A percentile compares a stretch with the other conserved stretches of the same genome.
These are phyloP conservation scores for Crioceris asparagi DNA, from an alignment of 2,888 invertebrate genomes.

Conservation along the genomic window DNA sequence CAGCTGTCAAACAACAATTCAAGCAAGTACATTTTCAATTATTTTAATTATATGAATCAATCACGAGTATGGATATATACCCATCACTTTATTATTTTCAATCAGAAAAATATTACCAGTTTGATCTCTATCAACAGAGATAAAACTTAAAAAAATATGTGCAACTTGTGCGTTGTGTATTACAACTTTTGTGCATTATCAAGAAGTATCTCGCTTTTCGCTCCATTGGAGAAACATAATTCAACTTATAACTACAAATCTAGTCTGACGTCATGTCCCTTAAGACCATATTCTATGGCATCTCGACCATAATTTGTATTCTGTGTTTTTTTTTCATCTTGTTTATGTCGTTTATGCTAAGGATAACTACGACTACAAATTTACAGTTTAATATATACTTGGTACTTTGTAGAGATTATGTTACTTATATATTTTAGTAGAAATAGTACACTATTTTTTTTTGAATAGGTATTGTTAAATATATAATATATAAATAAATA, in stretches of 20 bases:
- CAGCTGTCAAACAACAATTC: too few species aligned
- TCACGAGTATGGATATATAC: too few species aligned
- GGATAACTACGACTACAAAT: constrained; percentile 31
- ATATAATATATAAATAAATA: constrained; percentile 32
- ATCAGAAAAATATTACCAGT: too few species aligned
- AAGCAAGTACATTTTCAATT: too few species aligned
- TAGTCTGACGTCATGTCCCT: constrained; percentile 8
- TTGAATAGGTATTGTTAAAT: constrained; percentile 33
- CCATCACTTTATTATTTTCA: too few species aligned
- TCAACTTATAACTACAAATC: constrained; percentile 6
- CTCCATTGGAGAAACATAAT: constrained; percentile 8
- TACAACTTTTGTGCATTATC: too few species aligned
- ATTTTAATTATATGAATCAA: too few species aligned
- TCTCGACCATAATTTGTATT: constrained; percentile 25
- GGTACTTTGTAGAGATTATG: constrained; percentile 53
- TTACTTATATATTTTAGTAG: constrained; percentile 37
- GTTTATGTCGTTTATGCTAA: constrained; percentile 24
- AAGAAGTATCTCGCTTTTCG: too few species aligned
- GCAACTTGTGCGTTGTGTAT: too few species aligned
- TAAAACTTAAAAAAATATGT: too few species aligned
- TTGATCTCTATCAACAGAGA: too few species aligned
- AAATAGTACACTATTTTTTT: constrained; percentile 36
- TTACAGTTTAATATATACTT: constrained; percentile 44
- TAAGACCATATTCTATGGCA: constrained; percentile 23
- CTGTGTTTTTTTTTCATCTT: constrained; percentile 11